phyloP scores from a whole-genome alignment of 1,140 invertebrate species.

The Drosophila asahinai region DNA sequence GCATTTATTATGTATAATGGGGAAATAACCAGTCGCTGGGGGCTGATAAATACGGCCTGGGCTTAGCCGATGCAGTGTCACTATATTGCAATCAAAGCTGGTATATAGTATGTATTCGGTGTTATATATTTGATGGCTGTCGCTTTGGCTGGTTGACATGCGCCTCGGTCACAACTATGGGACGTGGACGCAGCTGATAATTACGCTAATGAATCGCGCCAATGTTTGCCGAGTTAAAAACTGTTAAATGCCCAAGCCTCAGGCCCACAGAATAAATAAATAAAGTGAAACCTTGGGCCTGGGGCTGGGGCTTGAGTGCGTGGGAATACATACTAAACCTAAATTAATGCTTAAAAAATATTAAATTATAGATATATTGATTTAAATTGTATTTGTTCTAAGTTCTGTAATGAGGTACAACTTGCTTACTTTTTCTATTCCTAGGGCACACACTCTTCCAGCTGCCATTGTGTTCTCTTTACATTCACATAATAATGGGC shows the following conservation, averaged over 20 bases:
- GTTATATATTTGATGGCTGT: slow-evolving; percentile 46
- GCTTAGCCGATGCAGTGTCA: neutral
- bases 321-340: neutral
- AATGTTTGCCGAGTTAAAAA: slow-evolving; percentile 73
- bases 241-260: slow-evolving; percentile 56
- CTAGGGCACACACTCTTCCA: slow-evolving; percentile 12
- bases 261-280: slow-evolving; percentile 35
- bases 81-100: neutral
- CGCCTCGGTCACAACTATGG: slow-evolving; percentile 25
- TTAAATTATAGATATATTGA: neutral
- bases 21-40: neutral
- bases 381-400: neutral
- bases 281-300: slow-evolving; percentile 8
- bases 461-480: slow-evolving; percentile 9
- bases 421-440: neutral
- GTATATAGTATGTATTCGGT: neutral
- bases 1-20: neutral
- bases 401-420: neutral
- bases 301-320: neutral
- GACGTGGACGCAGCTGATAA: slow-evolving; percentile 66
- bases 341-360: neutral
- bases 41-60: neutral
- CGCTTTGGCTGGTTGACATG: slow-evolving; percentile 60
- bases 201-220: slow-evolving; percentile 60
- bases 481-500: slow-evolving; percentile 8